Evolutionary conservation across 2,113 vertebrate species (phyloP), one percentile per base, ranked within the genome.

Genomic region (Crotalus horridus): DNA sequence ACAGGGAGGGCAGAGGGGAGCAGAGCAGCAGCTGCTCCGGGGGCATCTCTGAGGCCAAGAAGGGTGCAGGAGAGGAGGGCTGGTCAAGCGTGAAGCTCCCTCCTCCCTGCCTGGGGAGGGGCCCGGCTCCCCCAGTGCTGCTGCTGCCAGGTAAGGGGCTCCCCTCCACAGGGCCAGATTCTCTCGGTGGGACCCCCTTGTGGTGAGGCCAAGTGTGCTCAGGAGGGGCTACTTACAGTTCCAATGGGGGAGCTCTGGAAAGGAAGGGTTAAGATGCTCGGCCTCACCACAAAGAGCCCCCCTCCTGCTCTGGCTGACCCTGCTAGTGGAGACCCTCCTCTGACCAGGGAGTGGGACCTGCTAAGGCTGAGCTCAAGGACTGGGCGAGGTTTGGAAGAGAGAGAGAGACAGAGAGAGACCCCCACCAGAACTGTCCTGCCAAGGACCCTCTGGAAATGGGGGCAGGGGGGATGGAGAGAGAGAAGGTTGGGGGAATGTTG

Each of bases 141-240:
- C 95, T 95, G 93, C 6, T 6, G 61, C 3, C 0, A 1, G 2
- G 2, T 88, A 85, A 94, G 85, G 92, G 91, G 90, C 74, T 5
- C 7, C 69, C 33, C 0, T 0, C 33, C 33, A 88, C 0, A 15
- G 23, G 33, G 7, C 29, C 46, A 20, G 1, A 0, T 4, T n/a
- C n/a, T 29, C 46, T 15, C 33, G 1, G 21, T 12, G 39, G 58
- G 56, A 61, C 61, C 93, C 94, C 96, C 4, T 92, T 95, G 96
- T 54, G 0, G 95, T 97, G 96, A 96, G 96, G 96, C 97, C 94
- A 91, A n/a, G 59, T 29, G 0, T 0, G 1, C 46, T 86, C 1
- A 0, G 0, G 20, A n/a, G 90, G 89, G 43, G 94, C 87, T 48
- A 98, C 98, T 98, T 98, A 98, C 97, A 95, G 96, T 96, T 96